Conservation (phyloP, 2,888 invertebrate genomes). For the Morpho helenor region DNA sequence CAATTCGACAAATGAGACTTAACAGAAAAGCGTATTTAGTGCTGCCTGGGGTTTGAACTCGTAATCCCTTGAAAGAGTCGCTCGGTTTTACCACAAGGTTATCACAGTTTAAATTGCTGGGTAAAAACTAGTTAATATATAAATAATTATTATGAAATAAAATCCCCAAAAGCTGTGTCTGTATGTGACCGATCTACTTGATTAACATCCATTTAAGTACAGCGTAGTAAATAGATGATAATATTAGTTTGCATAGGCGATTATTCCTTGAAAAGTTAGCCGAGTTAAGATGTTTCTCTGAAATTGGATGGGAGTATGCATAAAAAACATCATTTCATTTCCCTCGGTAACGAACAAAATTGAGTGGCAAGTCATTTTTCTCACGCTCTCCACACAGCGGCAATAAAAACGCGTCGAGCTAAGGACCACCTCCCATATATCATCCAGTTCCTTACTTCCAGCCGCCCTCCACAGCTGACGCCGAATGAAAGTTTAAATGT, state of each 20-base stretch:
- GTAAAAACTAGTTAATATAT: too few relatives aligned
- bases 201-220: too few relatives aligned
- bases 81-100: too few relatives aligned
- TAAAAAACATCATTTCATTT: constrained; percentile 42
- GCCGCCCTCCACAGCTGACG: constrained; percentile 46
- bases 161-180: too few relatives aligned
- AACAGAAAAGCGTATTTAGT: too few relatives aligned
- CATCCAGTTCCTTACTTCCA: constrained; percentile 46
- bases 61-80: too few relatives aligned
- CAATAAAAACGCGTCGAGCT: constrained; percentile 64
- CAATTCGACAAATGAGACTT: too few relatives aligned
- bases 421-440: constrained; percentile 59
- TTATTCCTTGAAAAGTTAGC: constrained; percentile 25
- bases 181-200: too few relatives aligned
- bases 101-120: too few relatives aligned
- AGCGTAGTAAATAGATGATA: too few relatives aligned
- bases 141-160: too few relatives aligned
- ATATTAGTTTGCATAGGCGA: not conserved
- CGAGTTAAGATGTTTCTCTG: constrained; percentile 44
- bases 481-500: constrained; percentile 70
- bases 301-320: constrained; percentile 19
- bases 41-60: too few relatives aligned
- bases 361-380: constrained; percentile 66
- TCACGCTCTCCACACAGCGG: constrained; percentile 68
- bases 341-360: constrained; percentile 40